Evolutionary conservation across 2,797 vertebrate species (phyloP).

Genomic region (Lophius americanus): DNA sequence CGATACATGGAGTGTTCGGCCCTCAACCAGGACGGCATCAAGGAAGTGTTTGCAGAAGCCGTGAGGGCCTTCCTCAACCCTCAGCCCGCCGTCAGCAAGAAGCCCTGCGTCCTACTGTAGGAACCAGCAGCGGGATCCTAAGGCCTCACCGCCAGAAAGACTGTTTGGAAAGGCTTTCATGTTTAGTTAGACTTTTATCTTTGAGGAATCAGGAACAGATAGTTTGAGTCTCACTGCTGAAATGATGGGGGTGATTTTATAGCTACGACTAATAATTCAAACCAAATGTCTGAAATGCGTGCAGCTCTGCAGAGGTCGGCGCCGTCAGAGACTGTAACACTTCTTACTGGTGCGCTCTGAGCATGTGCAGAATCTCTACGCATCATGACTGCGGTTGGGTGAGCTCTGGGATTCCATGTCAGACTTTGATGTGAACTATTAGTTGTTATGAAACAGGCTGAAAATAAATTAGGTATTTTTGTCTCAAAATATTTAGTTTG

Average conservation of each 20-base stretch:
- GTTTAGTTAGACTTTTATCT: conserved; percentile 29
- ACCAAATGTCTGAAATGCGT: background rate
- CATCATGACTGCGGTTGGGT: no score
- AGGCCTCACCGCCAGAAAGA: conserved; percentile 16
- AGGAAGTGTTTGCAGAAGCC: conserved; percentile 89
- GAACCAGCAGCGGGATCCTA: background rate
- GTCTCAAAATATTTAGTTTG: no score
- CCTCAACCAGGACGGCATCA: conserved; percentile 90
- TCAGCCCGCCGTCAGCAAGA: conserved; percentile 75
- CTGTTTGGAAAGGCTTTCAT: conserved; percentile 6
- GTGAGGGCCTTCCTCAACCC: conserved; percentile 89
- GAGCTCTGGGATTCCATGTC: no score
- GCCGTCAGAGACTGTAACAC: no score
- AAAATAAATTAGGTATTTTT: no score
- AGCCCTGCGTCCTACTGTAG: conserved; percentile 89
- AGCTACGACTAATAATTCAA: conserved; percentile 2
- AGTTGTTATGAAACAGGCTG: no score
- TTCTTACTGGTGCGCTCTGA: background rate
- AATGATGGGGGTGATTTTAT: background rate
- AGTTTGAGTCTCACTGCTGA: background rate
- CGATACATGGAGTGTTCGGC: conserved; percentile 93
- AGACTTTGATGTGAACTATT: no score
- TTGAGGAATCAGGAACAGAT: background rate
- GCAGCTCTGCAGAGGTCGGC: background rate
- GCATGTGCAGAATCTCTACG: background rate